These are phyloP conservation scores for Choloepus didactylus DNA, from an alignment of 2,797 vertebrate species.

Conservation along the genomic window DNA sequence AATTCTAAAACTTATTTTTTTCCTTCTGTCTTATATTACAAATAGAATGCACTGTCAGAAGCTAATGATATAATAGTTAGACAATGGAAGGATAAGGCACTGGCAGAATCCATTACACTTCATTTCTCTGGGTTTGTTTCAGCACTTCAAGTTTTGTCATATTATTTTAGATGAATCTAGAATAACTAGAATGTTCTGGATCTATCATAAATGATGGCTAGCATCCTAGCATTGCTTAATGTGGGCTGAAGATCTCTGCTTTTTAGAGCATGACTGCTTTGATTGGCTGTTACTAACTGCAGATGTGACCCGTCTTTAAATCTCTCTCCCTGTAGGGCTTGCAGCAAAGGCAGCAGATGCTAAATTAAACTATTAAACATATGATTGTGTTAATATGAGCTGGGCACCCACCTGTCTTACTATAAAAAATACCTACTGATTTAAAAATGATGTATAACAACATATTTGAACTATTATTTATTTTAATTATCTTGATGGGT, in stretches of 20 bases:
- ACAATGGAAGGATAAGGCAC: neutral
- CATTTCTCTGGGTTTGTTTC: constrained; percentile 25
- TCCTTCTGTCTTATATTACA: neutral
- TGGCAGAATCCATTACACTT: neutral
- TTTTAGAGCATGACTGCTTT: constrained; percentile 59
- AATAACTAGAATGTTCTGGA: neutral
- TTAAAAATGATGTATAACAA: constrained; percentile 57
- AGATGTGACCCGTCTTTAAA: constrained; percentile 59
- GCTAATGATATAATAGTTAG: neutral
- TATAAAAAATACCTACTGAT: constrained; percentile 19
- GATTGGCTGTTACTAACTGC: constrained; percentile 19
- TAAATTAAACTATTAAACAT: constrained; percentile 46
- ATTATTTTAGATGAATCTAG: constrained; percentile 13
- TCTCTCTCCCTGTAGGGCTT: neutral
- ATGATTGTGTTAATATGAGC: constrained; percentile 41
- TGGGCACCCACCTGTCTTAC: neutral
- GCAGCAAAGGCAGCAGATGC: constrained; percentile 46
- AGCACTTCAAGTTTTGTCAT: neutral
- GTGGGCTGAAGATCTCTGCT: neutral
- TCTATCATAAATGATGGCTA: neutral
- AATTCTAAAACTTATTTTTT: constrained; percentile 16
- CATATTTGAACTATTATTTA: constrained; percentile 52
- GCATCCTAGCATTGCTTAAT: neutral
- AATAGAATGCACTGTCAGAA: neutral
- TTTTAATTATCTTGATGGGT: constrained; percentile 49